phyloP scores from a whole-genome alignment of 2,888 invertebrate genomes.

The Cantharis flavilabris region DNA sequence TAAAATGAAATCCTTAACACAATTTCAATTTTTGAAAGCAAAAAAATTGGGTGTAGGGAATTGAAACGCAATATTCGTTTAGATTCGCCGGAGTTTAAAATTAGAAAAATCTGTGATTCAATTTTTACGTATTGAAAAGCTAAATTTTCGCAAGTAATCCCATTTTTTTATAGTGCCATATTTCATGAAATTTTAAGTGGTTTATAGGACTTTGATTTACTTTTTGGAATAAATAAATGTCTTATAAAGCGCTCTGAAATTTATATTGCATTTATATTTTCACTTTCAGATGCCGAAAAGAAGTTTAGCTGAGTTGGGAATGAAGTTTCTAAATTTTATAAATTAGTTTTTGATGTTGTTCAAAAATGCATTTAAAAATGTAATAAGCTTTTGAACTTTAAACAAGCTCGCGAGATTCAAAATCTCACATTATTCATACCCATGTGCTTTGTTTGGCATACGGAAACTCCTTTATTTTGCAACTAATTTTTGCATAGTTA shows the following conservation, averaged over 20 bases:
- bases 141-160: not conserved
- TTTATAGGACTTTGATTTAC: not conserved
- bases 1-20: not conserved
- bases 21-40: not conserved
- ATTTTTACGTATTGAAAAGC: not conserved
- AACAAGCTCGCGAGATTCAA: not conserved
- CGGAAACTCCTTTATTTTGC: not conserved
- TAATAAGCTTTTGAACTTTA: not conserved
- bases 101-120: not conserved
- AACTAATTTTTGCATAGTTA: not conserved
- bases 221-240: not conserved
- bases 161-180: not conserved
- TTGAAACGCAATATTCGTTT: not conserved
- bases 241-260: not conserved
- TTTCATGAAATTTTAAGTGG: not conserved
- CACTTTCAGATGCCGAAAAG: not conserved
- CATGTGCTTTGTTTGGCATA: not conserved
- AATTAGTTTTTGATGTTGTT: not conserved
- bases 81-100: not conserved
- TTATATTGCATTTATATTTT: not conserved
- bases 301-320: not conserved
- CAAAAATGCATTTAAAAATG: not conserved
- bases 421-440: not conserved
- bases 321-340: not conserved
- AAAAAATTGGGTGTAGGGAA: too few species aligned